Base-by-base conservation (phyloP, 2,113 vertebrate genomes). In the Percopsis transmontana region DNA sequence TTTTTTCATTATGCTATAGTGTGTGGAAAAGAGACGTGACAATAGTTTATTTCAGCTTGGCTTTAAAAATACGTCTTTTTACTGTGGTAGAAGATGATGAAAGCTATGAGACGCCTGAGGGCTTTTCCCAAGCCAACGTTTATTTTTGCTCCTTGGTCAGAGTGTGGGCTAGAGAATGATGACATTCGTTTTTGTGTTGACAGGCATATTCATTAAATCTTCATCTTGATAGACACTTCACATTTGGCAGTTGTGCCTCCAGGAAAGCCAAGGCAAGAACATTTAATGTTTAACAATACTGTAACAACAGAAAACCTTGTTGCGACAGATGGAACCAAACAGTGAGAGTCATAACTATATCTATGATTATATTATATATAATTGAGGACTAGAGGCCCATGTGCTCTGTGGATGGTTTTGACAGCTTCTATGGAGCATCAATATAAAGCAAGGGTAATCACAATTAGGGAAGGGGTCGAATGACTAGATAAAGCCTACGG, bases 181-280 rank as follows among this genome's bases (percentile, higher is more conserved):
- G 70, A 51, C 66, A 79, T 10, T 33, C 16, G 45, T 62, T 68
- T n/a, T 44, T 68, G 79, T 69, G 73, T 75, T 66, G 72, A 75
- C 70, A 60, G 62, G 58, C 45, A 27, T 24, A 2, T 69, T 67
- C 47, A 72, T 51, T 42, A 57, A 56, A 64, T 21, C 62, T 18
- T 62, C 18, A 2, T 68, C 44, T 57, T 41, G 38, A 65, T 57
- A 65, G 67, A 68, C 58, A 55, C 60, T 19, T 65, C 7, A 13
- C 24, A 40, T 42, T 63, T 59, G 61, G 61, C 73, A 33, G 61
- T 59, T 56, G 16, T 58, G 53, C 45, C 61, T 41, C 0, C n/a
- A 58, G 55, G 70, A 62, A 50, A 62, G 41, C 16, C 6, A 12
- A 66, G 62, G 51, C 57, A 56, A 68, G 16, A 77, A 81, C 44